A percentile compares a stretch with the other conserved stretches of the same genome.
Evolutionary conservation across 2,888 invertebrate species (phyloP).

Genomic region (Odontomyia ornata): DNA sequence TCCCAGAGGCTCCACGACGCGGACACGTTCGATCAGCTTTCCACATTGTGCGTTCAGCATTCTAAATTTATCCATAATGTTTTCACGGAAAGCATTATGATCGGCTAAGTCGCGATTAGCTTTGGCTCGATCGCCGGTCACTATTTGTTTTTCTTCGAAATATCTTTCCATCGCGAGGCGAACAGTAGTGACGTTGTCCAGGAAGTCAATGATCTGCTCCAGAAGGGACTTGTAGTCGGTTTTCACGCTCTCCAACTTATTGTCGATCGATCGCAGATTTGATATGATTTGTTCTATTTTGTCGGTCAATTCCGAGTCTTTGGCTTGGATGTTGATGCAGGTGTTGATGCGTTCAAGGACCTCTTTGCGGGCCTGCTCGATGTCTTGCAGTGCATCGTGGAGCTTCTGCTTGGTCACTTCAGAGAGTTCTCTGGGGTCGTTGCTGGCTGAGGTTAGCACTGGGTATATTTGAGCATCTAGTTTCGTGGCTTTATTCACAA

Average conservation of each 20-base stretch:
- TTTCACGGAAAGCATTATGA: conserved; percentile 72
- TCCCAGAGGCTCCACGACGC: conserved; percentile 74
- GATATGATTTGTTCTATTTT: conserved; percentile 71
- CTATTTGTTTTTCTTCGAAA: conserved; percentile 63
- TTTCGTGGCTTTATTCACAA: conserved; percentile 73
- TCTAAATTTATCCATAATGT: conserved; percentile 73
- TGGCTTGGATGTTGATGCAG: conserved; percentile 71
- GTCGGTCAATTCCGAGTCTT: conserved; percentile 66
- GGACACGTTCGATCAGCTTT: conserved; percentile 73
- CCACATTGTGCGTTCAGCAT: conserved; percentile 74
- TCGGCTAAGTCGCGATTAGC: conserved; percentile 70
- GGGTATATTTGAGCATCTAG: conserved; percentile 80
- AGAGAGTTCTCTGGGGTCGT: conserved; percentile 68
- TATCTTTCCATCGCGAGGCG: conserved; percentile 70
- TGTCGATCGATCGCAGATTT: conserved; percentile 73
- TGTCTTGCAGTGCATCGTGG: conserved; percentile 68
- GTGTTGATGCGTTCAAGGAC: conserved; percentile 74
- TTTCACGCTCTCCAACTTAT: conserved; percentile 72
- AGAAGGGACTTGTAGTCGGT: conserved; percentile 77
- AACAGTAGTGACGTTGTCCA: conserved; percentile 72
- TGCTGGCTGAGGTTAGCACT: conserved; percentile 72
- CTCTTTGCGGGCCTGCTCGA: conserved; percentile 72
- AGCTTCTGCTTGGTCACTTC: conserved; percentile 69
- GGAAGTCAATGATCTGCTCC: conserved; percentile 76
- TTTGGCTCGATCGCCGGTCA: conserved; percentile 60